phyloP scores from a whole-genome alignment of 2,888 invertebrate genomes.

The Drosophila demipolita region DNA sequence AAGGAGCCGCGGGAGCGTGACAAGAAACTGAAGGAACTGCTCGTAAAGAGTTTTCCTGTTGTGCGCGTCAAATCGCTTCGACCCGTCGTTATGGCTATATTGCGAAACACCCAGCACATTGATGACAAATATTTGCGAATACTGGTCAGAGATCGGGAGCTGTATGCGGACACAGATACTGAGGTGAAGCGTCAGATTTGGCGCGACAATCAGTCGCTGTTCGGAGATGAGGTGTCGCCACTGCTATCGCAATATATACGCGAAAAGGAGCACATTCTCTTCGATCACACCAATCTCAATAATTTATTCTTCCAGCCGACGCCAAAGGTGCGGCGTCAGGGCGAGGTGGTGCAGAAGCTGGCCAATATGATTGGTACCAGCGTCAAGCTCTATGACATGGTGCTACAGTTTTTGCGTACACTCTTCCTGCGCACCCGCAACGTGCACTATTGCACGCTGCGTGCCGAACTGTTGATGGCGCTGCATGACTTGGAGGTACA shows the following conservation, averaged over 20 bases:
- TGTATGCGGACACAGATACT: slow-evolving; percentile 97
- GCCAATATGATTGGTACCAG: slow-evolving; percentile 94
- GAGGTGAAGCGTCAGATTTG: slow-evolving; percentile 99
- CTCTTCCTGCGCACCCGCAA: slow-evolving; percentile 95
- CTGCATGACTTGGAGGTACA: slow-evolving; percentile 97
- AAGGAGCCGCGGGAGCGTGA: slow-evolving; percentile 86
- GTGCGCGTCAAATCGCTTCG: slow-evolving; percentile 95
- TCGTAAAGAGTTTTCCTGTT: slow-evolving; percentile 96
- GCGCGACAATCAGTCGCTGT: slow-evolving; percentile 98
- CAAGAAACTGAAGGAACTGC: slow-evolving; percentile 94
- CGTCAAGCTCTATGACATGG: slow-evolving; percentile 94
- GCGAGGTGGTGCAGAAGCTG: slow-evolving; percentile 96
- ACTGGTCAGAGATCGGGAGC: slow-evolving; percentile 92
- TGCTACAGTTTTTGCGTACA: slow-evolving; percentile 96
- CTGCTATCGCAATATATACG: slow-evolving; percentile 96
- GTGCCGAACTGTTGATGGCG: slow-evolving; percentile 97
- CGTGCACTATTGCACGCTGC: slow-evolving; percentile 97
- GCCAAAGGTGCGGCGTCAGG: slow-evolving; percentile 90
- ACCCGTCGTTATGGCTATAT: slow-evolving; percentile 97
- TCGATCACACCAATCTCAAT: slow-evolving; percentile 93
- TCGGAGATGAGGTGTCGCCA: slow-evolving; percentile 98
- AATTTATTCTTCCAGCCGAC: slow-evolving; percentile 96
- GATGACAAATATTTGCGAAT: slow-evolving; percentile 94
- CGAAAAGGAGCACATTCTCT: slow-evolving; percentile 96
- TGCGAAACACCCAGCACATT: slow-evolving; percentile 96